A percentile compares a stretch with the other conserved stretches of the same genome.
phyloP scores from a whole-genome alignment of 2,888 invertebrate species.

The Biston betularia region DNA sequence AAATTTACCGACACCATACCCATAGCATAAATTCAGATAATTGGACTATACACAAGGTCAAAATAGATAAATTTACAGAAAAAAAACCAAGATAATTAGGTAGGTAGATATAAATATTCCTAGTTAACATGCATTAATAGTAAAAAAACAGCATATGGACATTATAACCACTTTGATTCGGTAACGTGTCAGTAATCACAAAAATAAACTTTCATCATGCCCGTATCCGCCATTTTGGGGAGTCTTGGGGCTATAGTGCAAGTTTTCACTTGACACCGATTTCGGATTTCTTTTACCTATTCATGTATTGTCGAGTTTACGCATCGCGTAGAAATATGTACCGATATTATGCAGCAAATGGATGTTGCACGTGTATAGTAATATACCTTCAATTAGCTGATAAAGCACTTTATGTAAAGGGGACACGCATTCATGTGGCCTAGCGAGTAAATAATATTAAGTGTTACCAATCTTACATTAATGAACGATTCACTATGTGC shows the following conservation, averaged over 20 bases:
- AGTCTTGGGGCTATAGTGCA: slow-evolving; percentile 13
- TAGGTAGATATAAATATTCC: neutral
- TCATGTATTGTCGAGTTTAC: slow-evolving; percentile 17
- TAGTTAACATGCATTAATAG: slow-evolving; percentile 20
- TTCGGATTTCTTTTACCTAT: slow-evolving; percentile 6
- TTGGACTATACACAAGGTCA: slow-evolving; percentile 13
- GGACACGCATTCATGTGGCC: slow-evolving; percentile 80
- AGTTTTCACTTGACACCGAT: slow-evolving; percentile 11
- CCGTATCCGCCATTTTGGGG: slow-evolving; percentile 61
- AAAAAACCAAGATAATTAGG: neutral
- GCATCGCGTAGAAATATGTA: slow-evolving; percentile 36
- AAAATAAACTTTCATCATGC: slow-evolving; percentile 6
- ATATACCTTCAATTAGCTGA: slow-evolving; percentile 62
- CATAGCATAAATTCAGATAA: slow-evolving; percentile 11
- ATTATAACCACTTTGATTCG: slow-evolving; percentile 1
- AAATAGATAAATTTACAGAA: neutral
- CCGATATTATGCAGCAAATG: slow-evolving; percentile 61
- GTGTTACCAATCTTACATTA: slow-evolving; percentile 87
- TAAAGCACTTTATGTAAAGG: slow-evolving; percentile 77
- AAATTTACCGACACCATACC: slow-evolving; percentile 17
- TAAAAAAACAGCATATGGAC: neutral
- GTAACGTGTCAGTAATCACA: neutral
- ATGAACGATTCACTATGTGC: slow-evolving; percentile 86
- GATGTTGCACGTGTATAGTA: slow-evolving; percentile 71
- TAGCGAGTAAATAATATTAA: slow-evolving; percentile 82